Base-by-base conservation (phyloP, 53 echinoderm and acorn worm species). In the Zoroaster sp. region DNA sequence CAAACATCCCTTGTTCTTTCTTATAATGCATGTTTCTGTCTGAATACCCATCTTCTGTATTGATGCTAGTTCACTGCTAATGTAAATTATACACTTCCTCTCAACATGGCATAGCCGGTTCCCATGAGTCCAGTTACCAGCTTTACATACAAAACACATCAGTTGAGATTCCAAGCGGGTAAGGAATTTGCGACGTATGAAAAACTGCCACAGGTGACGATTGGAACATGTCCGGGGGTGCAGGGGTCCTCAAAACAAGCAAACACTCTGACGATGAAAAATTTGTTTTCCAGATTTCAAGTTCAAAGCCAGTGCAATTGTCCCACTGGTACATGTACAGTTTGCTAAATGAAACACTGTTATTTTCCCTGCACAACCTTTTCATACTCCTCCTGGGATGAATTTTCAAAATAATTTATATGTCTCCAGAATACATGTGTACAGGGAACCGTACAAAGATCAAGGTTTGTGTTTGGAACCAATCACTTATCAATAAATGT, bases 231-330 rank as follows among this genome's bases (percentile, higher is more conserved):
- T 82, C 82, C 33, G 13, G 8, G 45, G 82, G 82, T 82, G 69
- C 43, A 13, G 44, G 68, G 68, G 80, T 80, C 68, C 43, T 82
- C 33, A 41, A 25, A 82, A 82, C 82, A 82, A 67, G 35, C 82
- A 28, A 23, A 28, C 39, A 30, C 28, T 68, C 20, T 82, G 67
- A 82, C 68, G 44, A 0, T 82, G 66, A 68, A 82, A 43, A 67
- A 82, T 82, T 82, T 82, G 82, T 80, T 82, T 82, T 28, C 82
- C 82, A 68, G 82, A 66, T 82, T 59, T 67, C 44, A 82, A 67
- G 67, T 67, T 82, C 82, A 82, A 82, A 39, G 13, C n/a, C 38
- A 17, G 38, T 45, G 78, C 59, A n/a, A n/a, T 28, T 28, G 63
- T 59, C 59, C 59, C 38, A 18, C 6, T 30, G 40, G 74, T 39